Evolutionary conservation across 1,140 invertebrate genomes (phyloP).

Genomic region (Battus philenor): DNA sequence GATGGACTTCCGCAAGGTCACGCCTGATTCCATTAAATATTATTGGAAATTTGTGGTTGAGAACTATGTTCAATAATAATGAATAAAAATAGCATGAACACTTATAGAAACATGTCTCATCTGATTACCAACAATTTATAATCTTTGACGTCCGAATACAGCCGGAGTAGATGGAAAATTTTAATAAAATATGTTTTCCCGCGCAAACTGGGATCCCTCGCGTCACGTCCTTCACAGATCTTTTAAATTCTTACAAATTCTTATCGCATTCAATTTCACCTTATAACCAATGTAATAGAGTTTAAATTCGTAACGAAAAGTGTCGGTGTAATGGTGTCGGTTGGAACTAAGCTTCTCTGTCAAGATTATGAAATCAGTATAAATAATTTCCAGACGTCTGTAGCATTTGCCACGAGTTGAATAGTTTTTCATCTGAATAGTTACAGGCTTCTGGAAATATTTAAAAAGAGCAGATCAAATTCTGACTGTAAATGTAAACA

Average conservation of each 20-base stretch:
- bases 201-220: conserved; percentile 46
- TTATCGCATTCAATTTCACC: background rate
- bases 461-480: too few species aligned
- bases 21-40: too few species aligned
- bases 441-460: conserved; percentile 17
- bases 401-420: conserved; percentile 31
- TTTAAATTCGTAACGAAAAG: conserved; percentile 1
- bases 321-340: conserved; percentile 18
- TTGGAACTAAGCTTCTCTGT: conserved; percentile 31
- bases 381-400: conserved; percentile 38
- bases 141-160: conserved; percentile 36
- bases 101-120: too few species aligned
- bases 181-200: conserved; percentile 62
- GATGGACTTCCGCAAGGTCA: too few species aligned
- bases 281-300: conserved; percentile 18
- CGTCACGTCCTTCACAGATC: conserved; percentile 43
- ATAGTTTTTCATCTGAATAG: conserved; percentile 29
- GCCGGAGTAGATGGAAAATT: conserved; percentile 52
- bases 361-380: conserved; percentile 44
- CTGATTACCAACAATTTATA: too few species aligned
- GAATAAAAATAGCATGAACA: too few species aligned
- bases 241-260: conserved; percentile 29
- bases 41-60: too few species aligned
- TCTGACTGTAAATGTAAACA: too few species aligned
- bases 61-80: too few species aligned